A percentile compares a stretch with the other conserved stretches of the same genome.
Evolutionary conservation across 2,113 vertebrate genomes (phyloP).

Genomic region (Petrocephalus zakoni): DNA sequence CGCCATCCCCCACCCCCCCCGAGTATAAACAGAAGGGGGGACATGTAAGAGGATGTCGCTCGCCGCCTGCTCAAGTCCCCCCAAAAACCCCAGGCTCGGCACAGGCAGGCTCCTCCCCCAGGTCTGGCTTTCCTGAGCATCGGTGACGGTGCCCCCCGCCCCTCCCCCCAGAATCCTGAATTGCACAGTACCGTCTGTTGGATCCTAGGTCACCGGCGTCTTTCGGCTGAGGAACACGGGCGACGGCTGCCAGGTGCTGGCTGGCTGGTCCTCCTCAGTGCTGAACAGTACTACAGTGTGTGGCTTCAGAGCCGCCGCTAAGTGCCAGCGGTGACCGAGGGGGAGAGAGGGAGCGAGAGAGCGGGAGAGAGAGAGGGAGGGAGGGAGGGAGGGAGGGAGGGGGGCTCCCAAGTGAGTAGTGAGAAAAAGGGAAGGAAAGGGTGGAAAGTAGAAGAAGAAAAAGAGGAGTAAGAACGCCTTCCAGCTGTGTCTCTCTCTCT

Average conservation of each 20-base stretch:
- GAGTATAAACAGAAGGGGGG: conserved; percentile 24
- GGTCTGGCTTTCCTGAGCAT: not conserved
- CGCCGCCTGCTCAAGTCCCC: not conserved
- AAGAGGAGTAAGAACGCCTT: conserved; percentile 21
- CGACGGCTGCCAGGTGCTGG: conserved; percentile 30
- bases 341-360: conserved; percentile 23
- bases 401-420: conserved; percentile 9
- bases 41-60: conserved; percentile 27
- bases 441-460: conserved; percentile 32
- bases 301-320: conserved; percentile 35
- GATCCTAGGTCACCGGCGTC: conserved; percentile 20
- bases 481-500: conserved; percentile 20
- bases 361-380: conserved; percentile 24
- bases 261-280: conserved; percentile 15
- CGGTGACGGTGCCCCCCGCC: not conserved
- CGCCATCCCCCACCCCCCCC: conserved; percentile 21
- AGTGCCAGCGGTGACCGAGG: conserved; percentile 23
- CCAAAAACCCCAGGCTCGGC: not conserved
- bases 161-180: conserved; percentile 26
- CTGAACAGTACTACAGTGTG: conserved; percentile 21
- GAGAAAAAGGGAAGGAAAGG: conserved; percentile 29
- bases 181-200: conserved; percentile 17
- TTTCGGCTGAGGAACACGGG: conserved; percentile 26
- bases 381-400: conserved; percentile 13
- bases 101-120: not conserved